These are phyloP conservation scores for Dicranocentrus wangi DNA, from an alignment of 2,888 invertebrate species.

Conservation along the genomic window DNA sequence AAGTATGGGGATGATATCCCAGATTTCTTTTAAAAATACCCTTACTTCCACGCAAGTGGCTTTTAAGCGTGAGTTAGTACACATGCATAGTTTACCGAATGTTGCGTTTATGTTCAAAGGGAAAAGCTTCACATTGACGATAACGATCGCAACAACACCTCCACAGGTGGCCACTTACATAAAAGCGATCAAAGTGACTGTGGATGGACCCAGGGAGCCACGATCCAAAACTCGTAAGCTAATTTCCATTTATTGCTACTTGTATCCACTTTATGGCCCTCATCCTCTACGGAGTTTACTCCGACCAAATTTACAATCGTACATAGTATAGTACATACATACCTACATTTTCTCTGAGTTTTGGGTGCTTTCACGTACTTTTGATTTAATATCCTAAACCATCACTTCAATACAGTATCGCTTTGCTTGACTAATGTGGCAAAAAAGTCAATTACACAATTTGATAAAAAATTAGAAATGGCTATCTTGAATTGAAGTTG, in stretches of 20 bases:
- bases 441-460: neutral
- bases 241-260: neutral
- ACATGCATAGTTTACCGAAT: too few species aligned
- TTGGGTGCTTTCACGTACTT: too few species aligned
- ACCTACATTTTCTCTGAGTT: too few species aligned
- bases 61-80: too few species aligned
- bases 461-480: slow-evolving; percentile 5
- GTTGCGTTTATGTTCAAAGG: slow-evolving; percentile 29
- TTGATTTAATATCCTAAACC: too few species aligned
- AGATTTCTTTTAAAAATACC: too few species aligned
- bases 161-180: slow-evolving; percentile 79
- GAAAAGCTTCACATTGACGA: slow-evolving; percentile 76
- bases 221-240: slow-evolving; percentile 75
- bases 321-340: too few species aligned
- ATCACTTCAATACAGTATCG: too few species aligned
- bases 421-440: neutral
- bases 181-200: slow-evolving; percentile 81
- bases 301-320: too few species aligned
- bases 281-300: too few species aligned
- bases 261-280: neutral
- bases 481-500: slow-evolving; percentile 10
- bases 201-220: slow-evolving; percentile 80
- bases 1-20: too few species aligned
- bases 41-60: too few species aligned
- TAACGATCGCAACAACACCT: slow-evolving; percentile 78